Evolutionary conservation across 2,113 vertebrate genomes (phyloP).

Genomic region (Nibea coibor): DNA sequence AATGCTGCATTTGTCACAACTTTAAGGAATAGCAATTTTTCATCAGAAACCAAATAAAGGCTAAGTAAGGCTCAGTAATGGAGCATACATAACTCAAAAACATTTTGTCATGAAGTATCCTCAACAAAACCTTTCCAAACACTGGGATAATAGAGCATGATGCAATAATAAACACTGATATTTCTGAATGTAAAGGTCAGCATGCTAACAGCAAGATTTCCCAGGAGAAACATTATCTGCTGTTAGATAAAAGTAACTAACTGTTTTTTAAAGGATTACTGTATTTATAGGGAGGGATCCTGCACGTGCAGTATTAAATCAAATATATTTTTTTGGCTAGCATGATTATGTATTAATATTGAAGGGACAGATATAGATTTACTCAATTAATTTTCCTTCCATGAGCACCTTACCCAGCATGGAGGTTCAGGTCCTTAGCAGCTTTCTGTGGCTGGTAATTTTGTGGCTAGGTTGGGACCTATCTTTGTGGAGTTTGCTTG

Average conservation of each 20-base stretch:
- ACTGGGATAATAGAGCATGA: conserved; percentile 16
- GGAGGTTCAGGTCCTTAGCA: no score
- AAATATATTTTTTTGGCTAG: background rate
- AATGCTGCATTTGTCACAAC: background rate
- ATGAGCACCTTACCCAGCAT: no score
- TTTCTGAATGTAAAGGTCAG: conserved; percentile 17
- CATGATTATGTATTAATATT: no score
- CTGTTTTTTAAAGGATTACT: background rate
- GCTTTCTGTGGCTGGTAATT: no score
- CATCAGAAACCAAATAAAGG: background rate
- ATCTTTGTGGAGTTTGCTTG: no score
- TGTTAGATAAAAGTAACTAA: background rate
- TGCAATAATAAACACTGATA: conserved; percentile 12
- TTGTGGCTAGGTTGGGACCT: no score
- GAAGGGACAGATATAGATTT: no score
- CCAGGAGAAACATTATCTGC: background rate
- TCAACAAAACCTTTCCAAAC: conserved; percentile 11
- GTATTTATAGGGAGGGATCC: background rate
- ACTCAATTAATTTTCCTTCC: no score
- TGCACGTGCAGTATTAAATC: background rate
- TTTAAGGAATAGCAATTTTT: background rate
- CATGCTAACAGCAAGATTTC: background rate
- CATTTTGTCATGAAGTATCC: conserved; percentile 2
- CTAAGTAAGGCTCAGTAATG: background rate
- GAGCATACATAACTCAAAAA: conserved; percentile 3